Evolutionary conservation across 2,113 vertebrate genomes (phyloP).

Genomic region (Malurus melanocephalus): DNA sequence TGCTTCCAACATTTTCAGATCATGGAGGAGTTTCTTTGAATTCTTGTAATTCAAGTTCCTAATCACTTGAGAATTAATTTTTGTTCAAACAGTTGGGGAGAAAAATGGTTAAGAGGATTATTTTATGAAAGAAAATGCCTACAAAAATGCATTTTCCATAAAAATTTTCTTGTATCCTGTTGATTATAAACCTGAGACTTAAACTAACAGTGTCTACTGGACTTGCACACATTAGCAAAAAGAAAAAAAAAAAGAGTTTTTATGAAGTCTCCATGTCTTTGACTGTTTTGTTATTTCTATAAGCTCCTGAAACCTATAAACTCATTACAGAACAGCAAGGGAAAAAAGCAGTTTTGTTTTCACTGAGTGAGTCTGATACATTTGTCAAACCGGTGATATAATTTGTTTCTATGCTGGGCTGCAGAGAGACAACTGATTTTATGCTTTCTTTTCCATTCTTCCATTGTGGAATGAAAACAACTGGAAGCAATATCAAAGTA

Average conservation of each 20-base stretch:
- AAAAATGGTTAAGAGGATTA: background rate
- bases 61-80: background rate
- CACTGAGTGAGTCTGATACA: background rate
- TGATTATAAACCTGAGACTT: background rate
- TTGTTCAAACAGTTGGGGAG: background rate
- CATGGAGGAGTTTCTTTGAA: background rate
- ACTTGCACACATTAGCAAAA: background rate
- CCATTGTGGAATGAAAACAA: background rate
- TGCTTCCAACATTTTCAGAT: background rate
- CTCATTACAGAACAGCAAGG: background rate
- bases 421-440: background rate
- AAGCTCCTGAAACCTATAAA: background rate
- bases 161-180: background rate
- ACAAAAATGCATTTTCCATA: background rate
- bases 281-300: background rate
- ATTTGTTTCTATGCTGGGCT: background rate
- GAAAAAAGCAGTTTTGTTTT: background rate
- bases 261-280: background rate
- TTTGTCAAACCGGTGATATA: background rate
- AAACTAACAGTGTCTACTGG: background rate
- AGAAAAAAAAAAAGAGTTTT: rapidly evolving
- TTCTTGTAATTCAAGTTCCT: background rate
- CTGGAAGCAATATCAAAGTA: background rate
- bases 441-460: background rate
- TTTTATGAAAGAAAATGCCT: background rate